Evolutionary conservation across 2,113 vertebrate species (phyloP), one percentile per base, ranked within the genome.

Genomic region (Chlamydotis undulata): DNA sequence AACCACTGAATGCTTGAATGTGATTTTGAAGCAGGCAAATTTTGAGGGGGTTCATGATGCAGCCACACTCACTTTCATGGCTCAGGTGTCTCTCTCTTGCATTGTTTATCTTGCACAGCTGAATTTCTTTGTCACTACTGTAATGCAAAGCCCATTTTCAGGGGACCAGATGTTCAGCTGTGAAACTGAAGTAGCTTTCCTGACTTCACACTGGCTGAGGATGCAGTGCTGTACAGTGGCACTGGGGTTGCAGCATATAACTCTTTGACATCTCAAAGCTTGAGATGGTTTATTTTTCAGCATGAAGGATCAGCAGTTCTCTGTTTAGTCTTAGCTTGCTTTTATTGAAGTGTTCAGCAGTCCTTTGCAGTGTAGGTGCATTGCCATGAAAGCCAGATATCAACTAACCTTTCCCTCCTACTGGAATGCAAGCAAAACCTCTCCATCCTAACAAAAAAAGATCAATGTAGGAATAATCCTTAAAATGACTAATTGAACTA

Each of bases 381-480:
- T 29, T 85, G 55, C 75, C 63, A 23, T 24, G 65, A 93, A 86
- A 94, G 45, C 10, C 41, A 90, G 71, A 15, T 75, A 53, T 60
- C 55, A 82, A 24, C 19, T 81, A 19, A 52, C 74, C 47, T 86
- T 90, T 95, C 63, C 55, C 65, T 47, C 53, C 70, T 95, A n/a
- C 50, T 84, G 59, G 47, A 97, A 94, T 60, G 45, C 94, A 95
- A 87, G 83, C 64, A 90, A 76, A 90, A 79, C 31, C 55, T 5
- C 14, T 80, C 14, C 33, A 60, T 80, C 19, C 63, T 69, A 65
- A 88, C 57, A 74, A 71, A 90, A 87, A 52, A 0, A 35, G 35
- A 25, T 47, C 26, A 63, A 13, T 0, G 0, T 68, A 63, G 29
- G 35, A 79, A 60, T 29, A 31, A 61, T 63, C 28, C 88, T 90